Conservation (phyloP, 1,140 invertebrate species). For the Harpegnathos saltator region DNA sequence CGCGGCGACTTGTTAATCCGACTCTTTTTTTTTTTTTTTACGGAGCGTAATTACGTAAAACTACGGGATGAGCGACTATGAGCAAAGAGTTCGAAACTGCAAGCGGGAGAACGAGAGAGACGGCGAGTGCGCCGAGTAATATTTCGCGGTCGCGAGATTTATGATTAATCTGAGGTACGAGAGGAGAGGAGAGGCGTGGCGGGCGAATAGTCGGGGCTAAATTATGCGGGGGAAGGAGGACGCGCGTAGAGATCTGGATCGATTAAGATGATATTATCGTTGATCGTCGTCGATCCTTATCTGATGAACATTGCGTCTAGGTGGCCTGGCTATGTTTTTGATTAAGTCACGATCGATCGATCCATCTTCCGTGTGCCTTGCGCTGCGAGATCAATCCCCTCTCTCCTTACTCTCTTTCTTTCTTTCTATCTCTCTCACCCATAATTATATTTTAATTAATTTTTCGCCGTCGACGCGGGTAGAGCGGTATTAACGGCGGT, state of each 20-base stretch:
- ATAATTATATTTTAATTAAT: conserved; percentile 74
- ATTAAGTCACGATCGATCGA: conserved; percentile 73
- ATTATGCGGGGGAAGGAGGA: conserved; percentile 42
- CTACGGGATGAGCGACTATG: too few relatives aligned
- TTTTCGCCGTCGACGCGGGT: conserved; percentile 44
- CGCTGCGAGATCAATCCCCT: conserved; percentile 3
- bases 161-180: conserved; percentile 14
- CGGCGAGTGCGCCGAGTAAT: not conserved
- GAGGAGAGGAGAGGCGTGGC: conserved; percentile 38
- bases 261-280: conserved; percentile 69
- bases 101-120: too few relatives aligned
- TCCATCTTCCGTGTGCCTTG: conserved; percentile 53
- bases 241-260: conserved; percentile 64
- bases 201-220: conserved; percentile 18
- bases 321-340: conserved; percentile 68
- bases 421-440: conserved; percentile 28
- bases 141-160: conserved; percentile 47
- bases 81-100: too few relatives aligned
- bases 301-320: conserved; percentile 53
- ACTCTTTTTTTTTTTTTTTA: too few relatives aligned
- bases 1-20: too few relatives aligned
- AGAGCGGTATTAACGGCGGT: conserved; percentile 61
- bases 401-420: conserved; percentile 21
- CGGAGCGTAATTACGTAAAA: too few relatives aligned
- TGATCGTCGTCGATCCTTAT: conserved; percentile 68